Percentiles rank a stretch among this genome's conserved stretches.
phyloP scores from a whole-genome alignment of 2,797 vertebrate genomes.

The Ispidina lecontei region DNA sequence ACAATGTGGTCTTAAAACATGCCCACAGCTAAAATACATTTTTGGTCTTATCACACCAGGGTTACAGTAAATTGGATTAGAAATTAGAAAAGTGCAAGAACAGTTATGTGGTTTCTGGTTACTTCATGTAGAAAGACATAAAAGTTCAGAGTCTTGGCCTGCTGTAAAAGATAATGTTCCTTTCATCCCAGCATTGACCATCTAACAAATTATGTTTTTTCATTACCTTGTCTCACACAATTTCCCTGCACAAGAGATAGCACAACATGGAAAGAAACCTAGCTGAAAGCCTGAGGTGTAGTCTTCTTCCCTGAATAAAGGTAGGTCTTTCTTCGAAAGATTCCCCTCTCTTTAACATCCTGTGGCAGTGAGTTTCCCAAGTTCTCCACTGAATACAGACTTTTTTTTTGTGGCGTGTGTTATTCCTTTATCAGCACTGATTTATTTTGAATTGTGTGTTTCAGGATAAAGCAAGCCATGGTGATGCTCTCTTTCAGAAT shows the following conservation, averaged over 20 bases:
- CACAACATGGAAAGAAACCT: not conserved
- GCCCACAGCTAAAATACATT: conserved; percentile 20
- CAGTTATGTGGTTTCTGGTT: not conserved
- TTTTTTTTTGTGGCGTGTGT: not conserved
- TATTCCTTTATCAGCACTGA: not conserved
- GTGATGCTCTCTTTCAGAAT: not conserved
- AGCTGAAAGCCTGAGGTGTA: not conserved
- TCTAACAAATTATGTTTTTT: not conserved
- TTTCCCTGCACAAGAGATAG: not conserved
- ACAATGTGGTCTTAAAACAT: conserved; percentile 40
- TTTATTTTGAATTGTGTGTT: not conserved
- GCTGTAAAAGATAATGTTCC: conserved; percentile 4
- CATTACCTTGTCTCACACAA: not conserved
- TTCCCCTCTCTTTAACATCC: not conserved
- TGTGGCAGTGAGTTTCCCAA: not conserved
- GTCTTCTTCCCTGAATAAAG: not conserved
- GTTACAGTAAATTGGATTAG: conserved; percentile 26
- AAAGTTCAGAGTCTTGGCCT: not conserved
- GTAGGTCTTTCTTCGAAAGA: not conserved
- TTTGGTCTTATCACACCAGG: conserved; percentile 17
- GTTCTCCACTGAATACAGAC: not conserved
- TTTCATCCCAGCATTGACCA: not conserved
- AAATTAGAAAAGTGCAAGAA: conserved; percentile 42
- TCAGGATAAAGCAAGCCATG: not conserved
- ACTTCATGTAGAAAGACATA: conserved; percentile 7